Base-by-base conservation (phyloP, 2,797 vertebrate species). In the Sebastolobus altivelis region DNA sequence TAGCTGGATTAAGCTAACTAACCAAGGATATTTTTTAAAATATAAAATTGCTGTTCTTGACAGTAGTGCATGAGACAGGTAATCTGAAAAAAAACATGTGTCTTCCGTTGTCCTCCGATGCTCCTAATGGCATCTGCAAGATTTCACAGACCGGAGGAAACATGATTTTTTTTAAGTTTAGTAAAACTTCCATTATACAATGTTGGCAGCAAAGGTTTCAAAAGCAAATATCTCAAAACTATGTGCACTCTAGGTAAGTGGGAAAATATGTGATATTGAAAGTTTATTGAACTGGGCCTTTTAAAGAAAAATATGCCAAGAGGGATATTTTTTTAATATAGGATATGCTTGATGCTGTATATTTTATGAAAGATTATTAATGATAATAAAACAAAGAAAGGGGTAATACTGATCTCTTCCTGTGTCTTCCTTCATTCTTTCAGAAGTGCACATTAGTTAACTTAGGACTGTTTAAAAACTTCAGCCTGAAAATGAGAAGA, bases 321-420 rank as follows among this genome's bases (percentile, higher is more conserved):
- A 25, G 25, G 25, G 25, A 25, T 25, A 25, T 25, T 25, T 25
- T 58, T 31, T 72, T 71, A 61, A 27, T 40, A 29, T 33, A 2
- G 22, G 11, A 54, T 7, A 68, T 71, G 27, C 52, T 71, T 27
- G 35, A 76, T 73, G 54, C 1, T 27, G 8, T 63, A n/a, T 62
- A 31, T 79, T 79, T 74, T 5, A 14, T 62, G 3, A 70, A 52
- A 43, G 1, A 68, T 61, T 1, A 61, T 8, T 67, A 54, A 71
- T 69, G 11, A 62, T 59, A 79, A 82, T 77, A 78, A 83, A 86
- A 35, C 11, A 20, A 7, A 33, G 0, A n/a, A 33, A 65, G 60
- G n/a, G n/a, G 1, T 62, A 29, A 60, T n/a, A 18, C 11, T 4
- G 13, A 59, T 72, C 3, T 66, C 2, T 31, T 58, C 0, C 13